Percentiles rank a stretch among this genome's conserved stretches.
These are phyloP conservation scores for fruit fly (Drosophila melanogaster) DNA, from an alignment of 1,140 invertebrate genomes.

Conservation along the genomic window Release_6_plus_ISO1_MT NT_037436.4:983001-983500, in stretches of 20 bases:
- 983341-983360: slow-evolving; percentile 62
- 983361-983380: slow-evolving; percentile 55
- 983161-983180: slow-evolving; percentile 72
- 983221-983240: slow-evolving; percentile 69
- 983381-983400: slow-evolving; percentile 54
- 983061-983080: neutral
- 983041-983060: slow-evolving; percentile 10
- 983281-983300: slow-evolving; percentile 63
- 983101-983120: slow-evolving; percentile 19
- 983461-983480: slow-evolving; percentile 36
- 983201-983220: slow-evolving; percentile 54
- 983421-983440: slow-evolving; percentile 14
- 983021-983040: slow-evolving; percentile 49
- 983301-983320: slow-evolving; percentile 60
- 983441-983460: slow-evolving; percentile 47
- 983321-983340: slow-evolving; percentile 33
- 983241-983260: slow-evolving; percentile 45
- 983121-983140: neutral
- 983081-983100: neutral
- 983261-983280: slow-evolving; percentile 42
- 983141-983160: slow-evolving; percentile 73
- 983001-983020: slow-evolving; percentile 8
- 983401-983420: slow-evolving; percentile 62
- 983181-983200: slow-evolving; percentile 85
- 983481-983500: slow-evolving; percentile 39